Base-by-base conservation (phyloP, 92 coral and sea anemone species). In the Pocillopora meandrina region DNA sequence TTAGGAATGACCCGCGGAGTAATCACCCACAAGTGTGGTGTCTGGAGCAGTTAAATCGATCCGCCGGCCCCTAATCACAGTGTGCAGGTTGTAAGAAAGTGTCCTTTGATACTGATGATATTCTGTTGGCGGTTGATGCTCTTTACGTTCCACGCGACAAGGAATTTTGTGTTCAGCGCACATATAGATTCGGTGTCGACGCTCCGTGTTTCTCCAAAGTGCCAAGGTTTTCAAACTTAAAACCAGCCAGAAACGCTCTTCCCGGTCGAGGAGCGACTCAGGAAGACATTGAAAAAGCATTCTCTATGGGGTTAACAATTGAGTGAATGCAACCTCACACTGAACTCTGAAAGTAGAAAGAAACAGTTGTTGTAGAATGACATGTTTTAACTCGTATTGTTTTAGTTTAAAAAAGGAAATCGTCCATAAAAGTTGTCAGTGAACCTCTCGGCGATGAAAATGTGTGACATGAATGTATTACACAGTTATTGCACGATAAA, bases 21-120 rank as follows among this genome's bases (percentile, higher is more conserved):
- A 55, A 63, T 21, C 72, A 5, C 15, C 61, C 58, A 61, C 71
- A 64, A 69, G 73, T 52, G 52, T 79, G 83, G 83, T 56, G 73
- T 63, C 83, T 79, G 73, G 62, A 79, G 36, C 64, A 65, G 21
- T 79, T 61, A 13, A 35, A 64, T 21, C 12, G 83, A 61, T 23
- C 23, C 17, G 60, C 83, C 2, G 83, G 83, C n/a, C 83, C 74
- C 14, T 64, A 79, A 63, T 62, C 72, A 42, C 83, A 79, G 20
- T 65, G 83, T 58, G 0, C 73, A 12, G 83, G 83, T n/a, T 79
- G 83, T 69, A 79, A 79, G 74, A 79, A 65, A 79, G 83, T 31
- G 61, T 1, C 78, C 35, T 49, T 74, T 52, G 78, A 56, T 20
- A 74, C 78, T 49, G 78, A 63, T 74, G 78, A 74, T 19, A 56